phyloP scores from a whole-genome alignment of 1,140 invertebrate genomes.

The Augochlora pura region DNA sequence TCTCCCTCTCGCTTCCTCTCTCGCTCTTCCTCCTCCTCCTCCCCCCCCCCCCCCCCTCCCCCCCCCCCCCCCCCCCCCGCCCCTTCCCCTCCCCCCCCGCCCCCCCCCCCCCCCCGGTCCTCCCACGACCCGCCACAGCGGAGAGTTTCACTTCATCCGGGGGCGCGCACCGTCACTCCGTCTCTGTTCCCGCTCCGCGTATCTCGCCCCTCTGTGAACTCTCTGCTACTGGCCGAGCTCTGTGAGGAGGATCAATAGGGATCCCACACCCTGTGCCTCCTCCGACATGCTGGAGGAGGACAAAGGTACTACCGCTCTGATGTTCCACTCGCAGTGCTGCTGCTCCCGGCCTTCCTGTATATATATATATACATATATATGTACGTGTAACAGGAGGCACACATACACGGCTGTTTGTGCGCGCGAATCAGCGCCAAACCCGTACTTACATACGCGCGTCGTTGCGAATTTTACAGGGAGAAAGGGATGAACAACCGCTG shows the following conservation, averaged over 20 bases:
- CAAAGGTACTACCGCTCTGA: constrained; percentile 64
- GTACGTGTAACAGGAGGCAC: too few species aligned
- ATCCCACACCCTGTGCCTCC: constrained; percentile 67
- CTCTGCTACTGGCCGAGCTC: constrained; percentile 63
- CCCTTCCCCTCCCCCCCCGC: neutral
- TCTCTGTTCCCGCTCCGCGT: constrained; percentile 22
- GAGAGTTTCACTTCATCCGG: neutral
- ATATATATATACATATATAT: constrained; percentile 13
- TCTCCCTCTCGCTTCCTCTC: neutral
- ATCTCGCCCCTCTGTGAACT: constrained; percentile 54
- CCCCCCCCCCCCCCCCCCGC: too few species aligned
- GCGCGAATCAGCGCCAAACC: neutral
- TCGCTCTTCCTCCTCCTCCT: too few species aligned
- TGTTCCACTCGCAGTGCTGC: constrained; percentile 54
- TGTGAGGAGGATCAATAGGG: constrained; percentile 70
- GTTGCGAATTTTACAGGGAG: neutral
- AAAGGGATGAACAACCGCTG: neutral
- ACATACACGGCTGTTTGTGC: neutral
- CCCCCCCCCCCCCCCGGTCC: neutral
- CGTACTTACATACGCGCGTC: neutral
- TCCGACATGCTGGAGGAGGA: constrained; percentile 62
- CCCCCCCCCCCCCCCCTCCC: too few species aligned
- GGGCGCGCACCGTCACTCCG: neutral
- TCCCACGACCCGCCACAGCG: neutral
- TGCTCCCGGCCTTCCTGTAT: constrained; percentile 54